Percentiles rank a stretch among this genome's conserved stretches.
Conservation (phyloP, 2,888 invertebrate species). For the Alloscopus bannaensis region DNA sequence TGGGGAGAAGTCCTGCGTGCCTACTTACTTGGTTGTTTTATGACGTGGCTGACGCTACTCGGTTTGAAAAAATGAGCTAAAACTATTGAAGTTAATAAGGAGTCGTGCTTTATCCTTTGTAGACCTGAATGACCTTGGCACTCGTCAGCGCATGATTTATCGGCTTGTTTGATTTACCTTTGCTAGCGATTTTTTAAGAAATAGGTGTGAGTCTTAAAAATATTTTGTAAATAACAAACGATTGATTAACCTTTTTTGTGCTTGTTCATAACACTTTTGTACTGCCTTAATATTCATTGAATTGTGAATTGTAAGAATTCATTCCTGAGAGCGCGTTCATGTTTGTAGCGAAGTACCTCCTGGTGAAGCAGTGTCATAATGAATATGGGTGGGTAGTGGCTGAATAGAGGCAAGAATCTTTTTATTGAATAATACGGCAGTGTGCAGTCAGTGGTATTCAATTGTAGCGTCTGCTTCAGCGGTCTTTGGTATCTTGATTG, state of each 20-base stretch:
- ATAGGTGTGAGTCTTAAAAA: slow-evolving; percentile 19
- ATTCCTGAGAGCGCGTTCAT: no score
- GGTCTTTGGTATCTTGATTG: slow-evolving; percentile 48
- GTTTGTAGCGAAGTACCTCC: no score
- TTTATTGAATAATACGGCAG: no score
- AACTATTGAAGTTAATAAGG: slow-evolving; percentile 16
- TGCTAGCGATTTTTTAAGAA: slow-evolving; percentile 37
- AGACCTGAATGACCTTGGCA: slow-evolving; percentile 44
- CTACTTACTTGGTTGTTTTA: slow-evolving; percentile 20
- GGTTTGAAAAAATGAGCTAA: slow-evolving; percentile 7
- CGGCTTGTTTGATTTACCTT: slow-evolving; percentile 32
- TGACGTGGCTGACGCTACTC: slow-evolving; percentile 21
- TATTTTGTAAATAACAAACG: neutral
- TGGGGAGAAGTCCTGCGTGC: slow-evolving; percentile 1
- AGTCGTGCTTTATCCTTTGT: slow-evolving; percentile 38
- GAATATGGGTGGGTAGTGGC: no score
- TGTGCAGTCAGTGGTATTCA: no score
- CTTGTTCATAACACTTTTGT: no score
- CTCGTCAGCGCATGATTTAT: slow-evolving; percentile 49
- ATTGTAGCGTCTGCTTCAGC: no score
- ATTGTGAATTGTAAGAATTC: no score
- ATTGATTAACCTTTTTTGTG: neutral
- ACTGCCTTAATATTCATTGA: no score
- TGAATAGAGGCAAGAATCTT: no score
- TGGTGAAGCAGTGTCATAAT: no score